A percentile compares a stretch with the other conserved stretches of the same genome.
phyloP scores from a whole-genome alignment of 2,888 invertebrate species.

The Eupelmus urozonus region DNA sequence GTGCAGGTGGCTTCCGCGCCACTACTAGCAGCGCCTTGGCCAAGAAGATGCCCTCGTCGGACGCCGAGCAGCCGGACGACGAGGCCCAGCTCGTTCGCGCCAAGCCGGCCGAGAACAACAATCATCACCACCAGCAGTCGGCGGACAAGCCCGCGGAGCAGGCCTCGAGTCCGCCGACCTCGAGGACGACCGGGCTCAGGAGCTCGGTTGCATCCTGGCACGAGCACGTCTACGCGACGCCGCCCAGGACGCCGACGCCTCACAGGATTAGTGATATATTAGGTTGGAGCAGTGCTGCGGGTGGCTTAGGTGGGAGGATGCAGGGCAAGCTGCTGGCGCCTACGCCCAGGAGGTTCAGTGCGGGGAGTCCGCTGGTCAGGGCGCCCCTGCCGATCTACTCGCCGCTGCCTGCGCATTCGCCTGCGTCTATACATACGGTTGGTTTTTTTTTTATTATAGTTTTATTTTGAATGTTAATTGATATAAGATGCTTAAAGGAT shows the following conservation, averaged over 20 bases:
- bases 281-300: slow-evolving; percentile 79
- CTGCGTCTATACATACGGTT: slow-evolving; percentile 62
- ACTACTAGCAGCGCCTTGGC: too few species aligned
- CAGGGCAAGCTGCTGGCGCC: slow-evolving; percentile 66
- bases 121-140: slow-evolving; percentile 30
- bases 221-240: slow-evolving; percentile 91
- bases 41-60: slow-evolving; percentile 60
- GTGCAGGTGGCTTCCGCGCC: slow-evolving; percentile 38
- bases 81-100: not conserved
- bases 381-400: slow-evolving; percentile 65
- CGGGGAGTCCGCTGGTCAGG: slow-evolving; percentile 65
- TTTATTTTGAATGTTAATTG: too few species aligned
- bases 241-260: slow-evolving; percentile 90
- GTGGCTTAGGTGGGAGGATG: slow-evolving; percentile 17
- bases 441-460: too few species aligned
- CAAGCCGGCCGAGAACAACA: slow-evolving; percentile 42
- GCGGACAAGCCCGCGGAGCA: slow-evolving; percentile 9
- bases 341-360: slow-evolving; percentile 65
- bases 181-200: slow-evolving; percentile 23
- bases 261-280: slow-evolving; percentile 93
- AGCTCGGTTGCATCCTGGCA: slow-evolving; percentile 83
- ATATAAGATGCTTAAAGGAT: too few species aligned
- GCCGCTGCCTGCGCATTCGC: slow-evolving; percentile 65
- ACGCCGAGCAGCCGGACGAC: slow-evolving; percentile 49
- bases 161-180: slow-evolving; percentile 38